Evolutionary conservation across 2,797 vertebrate species (phyloP).

Genomic region (Eulemur mongoz): DNA sequence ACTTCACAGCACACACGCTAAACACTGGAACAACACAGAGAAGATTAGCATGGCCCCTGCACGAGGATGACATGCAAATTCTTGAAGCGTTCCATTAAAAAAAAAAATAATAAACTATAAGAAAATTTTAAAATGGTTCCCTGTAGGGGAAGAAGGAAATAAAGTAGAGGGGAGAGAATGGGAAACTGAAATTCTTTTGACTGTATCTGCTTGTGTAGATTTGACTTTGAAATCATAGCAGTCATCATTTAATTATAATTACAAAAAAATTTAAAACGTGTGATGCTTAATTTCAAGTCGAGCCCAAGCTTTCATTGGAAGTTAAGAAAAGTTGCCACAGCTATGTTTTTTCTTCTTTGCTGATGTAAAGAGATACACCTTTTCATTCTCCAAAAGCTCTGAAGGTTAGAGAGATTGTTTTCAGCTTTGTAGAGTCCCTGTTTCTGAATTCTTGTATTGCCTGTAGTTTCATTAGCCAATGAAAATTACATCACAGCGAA

Average conservation of each 20-base stretch:
- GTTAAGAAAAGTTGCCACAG: neutral
- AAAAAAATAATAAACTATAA: neutral
- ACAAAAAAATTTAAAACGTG: no score
- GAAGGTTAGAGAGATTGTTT: neutral
- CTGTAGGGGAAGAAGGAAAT: neutral
- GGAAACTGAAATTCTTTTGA: neutral
- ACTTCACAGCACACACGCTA: no score
- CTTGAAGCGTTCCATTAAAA: no score
- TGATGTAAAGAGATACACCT: neutral
- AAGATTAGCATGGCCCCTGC: no score
- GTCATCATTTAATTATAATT: neutral
- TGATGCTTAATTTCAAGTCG: no score
- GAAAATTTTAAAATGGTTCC: neutral
- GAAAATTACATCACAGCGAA: neutral
- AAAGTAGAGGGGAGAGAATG: neutral
- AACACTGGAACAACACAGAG: no score
- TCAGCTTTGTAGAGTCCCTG: neutral
- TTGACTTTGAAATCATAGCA: neutral
- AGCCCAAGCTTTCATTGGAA: neutral
- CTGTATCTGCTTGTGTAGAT: neutral
- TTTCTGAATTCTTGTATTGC: neutral
- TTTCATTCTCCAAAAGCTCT: no score
- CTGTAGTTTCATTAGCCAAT: fast-evolving
- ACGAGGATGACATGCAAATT: neutral
- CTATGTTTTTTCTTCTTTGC: neutral